Conservation (phyloP, 2,888 invertebrate genomes). For the Acanthosepion lycidas region DNA sequence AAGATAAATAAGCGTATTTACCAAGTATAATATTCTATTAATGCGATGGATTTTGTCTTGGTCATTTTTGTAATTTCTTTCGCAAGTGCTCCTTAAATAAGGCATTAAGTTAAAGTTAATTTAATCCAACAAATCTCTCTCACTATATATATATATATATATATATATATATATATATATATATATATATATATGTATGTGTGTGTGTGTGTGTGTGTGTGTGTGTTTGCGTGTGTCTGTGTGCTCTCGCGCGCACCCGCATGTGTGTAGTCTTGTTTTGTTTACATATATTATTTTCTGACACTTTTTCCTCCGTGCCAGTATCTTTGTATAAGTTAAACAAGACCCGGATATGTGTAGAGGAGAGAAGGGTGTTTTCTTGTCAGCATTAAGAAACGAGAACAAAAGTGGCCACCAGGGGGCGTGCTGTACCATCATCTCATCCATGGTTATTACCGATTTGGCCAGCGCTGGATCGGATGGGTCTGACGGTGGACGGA, state of each 20-base stretch:
- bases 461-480: background rate
- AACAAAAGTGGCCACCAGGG: background rate
- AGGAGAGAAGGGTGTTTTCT: background rate
- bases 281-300: background rate
- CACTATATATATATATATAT: too few species aligned
- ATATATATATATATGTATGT: rapidly evolving
- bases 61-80: too few species aligned
- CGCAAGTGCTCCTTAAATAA: background rate
- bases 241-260: too few species aligned
- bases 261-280: background rate
- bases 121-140: too few species aligned
- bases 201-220: too few species aligned
- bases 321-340: background rate
- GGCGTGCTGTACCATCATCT: background rate
- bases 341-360: background rate
- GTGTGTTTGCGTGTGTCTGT: background rate
- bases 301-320: background rate
- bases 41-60: too few species aligned
- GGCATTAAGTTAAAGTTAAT: background rate
- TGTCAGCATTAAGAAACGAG: background rate
- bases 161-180: too few species aligned
- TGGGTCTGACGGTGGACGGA: background rate
- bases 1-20: too few species aligned
- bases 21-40: too few species aligned
- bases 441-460: constrained; percentile 17